Evolutionary conservation across 2,113 vertebrate genomes (phyloP).

Genomic region (Scophthalmus maximus): DNA sequence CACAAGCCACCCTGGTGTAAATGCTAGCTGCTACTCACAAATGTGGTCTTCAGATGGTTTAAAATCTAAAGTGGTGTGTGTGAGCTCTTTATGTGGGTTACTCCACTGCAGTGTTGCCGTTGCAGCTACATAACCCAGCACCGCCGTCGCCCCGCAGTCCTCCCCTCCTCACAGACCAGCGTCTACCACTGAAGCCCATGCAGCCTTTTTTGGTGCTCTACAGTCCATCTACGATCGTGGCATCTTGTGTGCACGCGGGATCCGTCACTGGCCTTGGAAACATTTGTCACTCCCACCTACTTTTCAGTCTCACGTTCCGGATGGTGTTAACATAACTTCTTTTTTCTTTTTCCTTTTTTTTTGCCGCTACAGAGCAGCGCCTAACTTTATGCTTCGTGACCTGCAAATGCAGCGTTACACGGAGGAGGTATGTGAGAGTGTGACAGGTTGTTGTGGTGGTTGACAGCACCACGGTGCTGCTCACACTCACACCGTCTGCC

Average conservation of each 20-base stretch:
- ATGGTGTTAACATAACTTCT: background rate
- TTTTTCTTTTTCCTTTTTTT: no score
- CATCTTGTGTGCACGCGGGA: conserved; percentile 32
- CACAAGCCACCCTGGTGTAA: conserved; percentile 81
- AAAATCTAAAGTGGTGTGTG: conserved; percentile 27
- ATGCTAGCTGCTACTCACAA: conserved; percentile 74
- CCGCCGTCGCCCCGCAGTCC: conserved; percentile 35
- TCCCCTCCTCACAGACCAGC: conserved; percentile 38
- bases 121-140: conserved; percentile 47
- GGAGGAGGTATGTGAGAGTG: conserved; percentile 29
- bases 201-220: conserved; percentile 55
- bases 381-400: background rate
- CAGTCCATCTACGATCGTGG: conserved; percentile 16
- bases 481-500: background rate
- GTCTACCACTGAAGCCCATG: conserved; percentile 43
- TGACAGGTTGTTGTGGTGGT: conserved; percentile 29
- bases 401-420: background rate
- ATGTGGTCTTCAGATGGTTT: conserved; percentile 61
- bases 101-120: conserved; percentile 15
- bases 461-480: background rate
- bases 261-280: conserved; percentile 1
- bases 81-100: conserved; percentile 50
- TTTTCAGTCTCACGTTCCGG: background rate
- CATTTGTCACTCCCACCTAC: conserved; percentile 1
- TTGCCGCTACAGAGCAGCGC: no score